A percentile compares a stretch with the other conserved stretches of the same genome.
Conservation (phyloP, 2,888 invertebrate species). For the Cenopis cana region DNA sequence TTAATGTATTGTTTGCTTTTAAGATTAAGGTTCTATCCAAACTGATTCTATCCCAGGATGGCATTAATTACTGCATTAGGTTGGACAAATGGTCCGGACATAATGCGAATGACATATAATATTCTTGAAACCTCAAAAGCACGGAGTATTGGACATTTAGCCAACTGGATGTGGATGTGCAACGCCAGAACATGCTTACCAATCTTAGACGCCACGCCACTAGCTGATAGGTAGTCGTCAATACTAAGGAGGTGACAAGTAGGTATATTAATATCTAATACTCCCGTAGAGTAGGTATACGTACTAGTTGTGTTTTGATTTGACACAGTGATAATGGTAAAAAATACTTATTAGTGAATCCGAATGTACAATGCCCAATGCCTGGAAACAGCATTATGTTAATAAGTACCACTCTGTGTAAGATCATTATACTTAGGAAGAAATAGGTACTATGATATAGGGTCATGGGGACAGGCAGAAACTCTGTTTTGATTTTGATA, state of each 20-base stretch:
- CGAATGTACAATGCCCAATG: not conserved
- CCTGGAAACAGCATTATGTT: not conserved
- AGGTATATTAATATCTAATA: not conserved
- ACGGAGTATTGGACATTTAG: too few species aligned
- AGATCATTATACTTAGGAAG: too few species aligned
- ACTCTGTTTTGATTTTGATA: slow-evolving; percentile 3
- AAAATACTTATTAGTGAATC: not conserved
- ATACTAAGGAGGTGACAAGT: not conserved
- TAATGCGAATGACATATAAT: too few species aligned
- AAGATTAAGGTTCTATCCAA: too few species aligned
- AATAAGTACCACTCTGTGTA: not conserved
- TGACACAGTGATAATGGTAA: not conserved
- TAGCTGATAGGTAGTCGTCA: not conserved
- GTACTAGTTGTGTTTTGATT: not conserved
- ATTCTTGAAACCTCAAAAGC: too few species aligned
- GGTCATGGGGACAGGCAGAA: not conserved
- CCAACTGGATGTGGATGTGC: too few species aligned
- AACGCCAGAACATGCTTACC: not conserved
- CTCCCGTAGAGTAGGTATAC: not conserved
- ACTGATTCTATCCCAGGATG: too few species aligned
- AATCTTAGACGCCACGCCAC: not conserved
- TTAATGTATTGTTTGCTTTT: too few species aligned
- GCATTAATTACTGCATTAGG: too few species aligned
- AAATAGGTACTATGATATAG: not conserved
- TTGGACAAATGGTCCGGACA: too few species aligned